phyloP scores from a whole-genome alignment of 2,888 invertebrate genomes.

The Amitus sp. region DNA sequence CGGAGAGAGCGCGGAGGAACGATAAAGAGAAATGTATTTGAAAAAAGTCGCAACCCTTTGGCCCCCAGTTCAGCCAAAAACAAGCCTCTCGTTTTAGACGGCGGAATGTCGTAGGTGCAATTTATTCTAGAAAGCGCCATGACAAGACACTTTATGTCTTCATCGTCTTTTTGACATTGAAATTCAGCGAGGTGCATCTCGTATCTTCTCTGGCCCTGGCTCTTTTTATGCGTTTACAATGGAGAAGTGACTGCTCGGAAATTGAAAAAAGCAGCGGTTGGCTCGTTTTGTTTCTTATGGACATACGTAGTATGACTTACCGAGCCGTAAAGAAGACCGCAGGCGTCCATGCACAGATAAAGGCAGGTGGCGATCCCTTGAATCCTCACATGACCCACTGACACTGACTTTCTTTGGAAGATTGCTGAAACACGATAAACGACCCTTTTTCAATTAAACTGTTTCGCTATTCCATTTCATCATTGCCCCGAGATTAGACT shows the following conservation, averaged over 20 bases:
- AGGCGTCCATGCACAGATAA: constrained; percentile 90
- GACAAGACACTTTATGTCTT: constrained; percentile 3
- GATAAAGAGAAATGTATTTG: too few relatives aligned
- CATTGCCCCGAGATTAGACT: neutral
- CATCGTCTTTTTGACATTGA: constrained; percentile 3
- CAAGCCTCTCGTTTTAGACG: too few relatives aligned
- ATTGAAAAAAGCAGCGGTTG: neutral
- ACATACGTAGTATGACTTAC: constrained; percentile 70
- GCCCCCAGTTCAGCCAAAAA: too few relatives aligned
- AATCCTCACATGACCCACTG: constrained; percentile 85
- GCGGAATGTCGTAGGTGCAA: neutral
- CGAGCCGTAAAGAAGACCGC: constrained; percentile 88
- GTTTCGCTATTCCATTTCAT: neutral
- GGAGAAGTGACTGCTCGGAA: neutral
- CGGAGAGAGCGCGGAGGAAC: too few relatives aligned
- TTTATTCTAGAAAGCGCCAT: neutral
- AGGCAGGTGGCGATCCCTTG: constrained; percentile 88
- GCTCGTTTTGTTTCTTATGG: constrained; percentile 3
- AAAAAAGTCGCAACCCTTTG: too few relatives aligned
- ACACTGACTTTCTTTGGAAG: constrained; percentile 76
- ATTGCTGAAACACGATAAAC: constrained; percentile 70
- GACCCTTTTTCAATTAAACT: neutral
- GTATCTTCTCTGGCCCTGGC: neutral
- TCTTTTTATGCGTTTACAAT: neutral
- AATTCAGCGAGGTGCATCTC: neutral